These are phyloP conservation scores for Apostichopus japonicus DNA, from an alignment of 35 echinoderm and acorn worm genomes.

Conservation along the genomic window DNA sequence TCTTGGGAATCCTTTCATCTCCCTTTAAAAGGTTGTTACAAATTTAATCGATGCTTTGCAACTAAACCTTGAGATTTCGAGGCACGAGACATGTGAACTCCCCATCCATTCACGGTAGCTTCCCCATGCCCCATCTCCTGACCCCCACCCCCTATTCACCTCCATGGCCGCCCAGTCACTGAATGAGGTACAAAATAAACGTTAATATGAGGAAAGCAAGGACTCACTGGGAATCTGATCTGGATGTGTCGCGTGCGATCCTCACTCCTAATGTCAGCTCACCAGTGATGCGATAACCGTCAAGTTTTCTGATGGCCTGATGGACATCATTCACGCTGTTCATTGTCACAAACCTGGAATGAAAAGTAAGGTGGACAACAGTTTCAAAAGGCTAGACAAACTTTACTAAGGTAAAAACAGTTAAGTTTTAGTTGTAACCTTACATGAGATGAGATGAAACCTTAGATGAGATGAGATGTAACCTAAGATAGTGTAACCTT, in stretches of 20 bases:
- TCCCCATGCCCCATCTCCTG: neutral
- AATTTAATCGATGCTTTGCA: too few relatives aligned
- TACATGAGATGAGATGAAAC: too few relatives aligned
- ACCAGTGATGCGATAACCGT: constrained; percentile 6
- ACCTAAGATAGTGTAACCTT: too few relatives aligned
- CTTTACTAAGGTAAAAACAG: neutral
- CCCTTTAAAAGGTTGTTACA: neutral
- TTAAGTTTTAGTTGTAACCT: too few relatives aligned
- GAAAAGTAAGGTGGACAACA: neutral
- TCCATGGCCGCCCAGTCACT: neutral
- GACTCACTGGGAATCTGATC: neutral
- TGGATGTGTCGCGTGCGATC: neutral
- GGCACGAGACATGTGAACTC: too few relatives aligned
- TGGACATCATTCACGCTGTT: neutral
- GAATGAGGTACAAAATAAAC: neutral
- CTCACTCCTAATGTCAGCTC: neutral
- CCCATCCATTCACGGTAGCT: neutral
- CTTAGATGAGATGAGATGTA: too few relatives aligned
- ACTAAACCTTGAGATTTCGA: too few relatives aligned
- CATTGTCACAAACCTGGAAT: constrained; percentile 31
- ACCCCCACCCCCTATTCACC: neutral
- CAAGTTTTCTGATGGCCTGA: constrained; percentile 3
- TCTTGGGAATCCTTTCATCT: too few relatives aligned
- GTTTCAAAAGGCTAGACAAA: neutral
- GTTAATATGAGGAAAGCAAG: too few relatives aligned